These are phyloP conservation scores for Pocillopora damicornis DNA, from an alignment of 64 coral and sea anemone genomes.

Conservation along the genomic window DNA sequence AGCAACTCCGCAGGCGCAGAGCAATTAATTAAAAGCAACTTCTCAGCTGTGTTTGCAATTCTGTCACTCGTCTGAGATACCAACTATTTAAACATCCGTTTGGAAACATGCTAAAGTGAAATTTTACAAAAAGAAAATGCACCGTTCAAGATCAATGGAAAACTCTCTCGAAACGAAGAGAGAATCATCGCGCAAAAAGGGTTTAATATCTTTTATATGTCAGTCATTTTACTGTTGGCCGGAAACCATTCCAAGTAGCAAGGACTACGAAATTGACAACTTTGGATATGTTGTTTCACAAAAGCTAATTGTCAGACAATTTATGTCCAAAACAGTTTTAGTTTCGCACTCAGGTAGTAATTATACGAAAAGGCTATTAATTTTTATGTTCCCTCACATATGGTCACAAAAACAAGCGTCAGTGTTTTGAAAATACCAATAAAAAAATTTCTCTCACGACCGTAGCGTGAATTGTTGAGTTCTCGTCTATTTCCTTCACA, in stretches of 20 bases:
- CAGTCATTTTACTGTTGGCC: neutral
- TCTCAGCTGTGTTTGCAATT: conserved; percentile 88
- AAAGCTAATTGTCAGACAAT: conserved; percentile 33
- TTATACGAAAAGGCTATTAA: conserved; percentile 39
- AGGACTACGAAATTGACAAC: conserved; percentile 18
- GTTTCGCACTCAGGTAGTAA: conserved; percentile 28
- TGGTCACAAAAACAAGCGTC: neutral
- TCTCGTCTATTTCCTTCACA: conserved; percentile 1
- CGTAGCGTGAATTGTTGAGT: neutral
- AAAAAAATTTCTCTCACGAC: neutral
- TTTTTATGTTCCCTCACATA: conserved; percentile 34
- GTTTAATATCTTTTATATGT: neutral
- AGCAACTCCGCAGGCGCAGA: conserved; percentile 14
- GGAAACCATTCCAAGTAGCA: neutral
- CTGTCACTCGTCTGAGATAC: conserved; percentile 77
- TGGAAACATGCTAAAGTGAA: conserved; percentile 49
- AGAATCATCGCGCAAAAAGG: neutral
- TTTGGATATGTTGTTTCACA: conserved; percentile 22
- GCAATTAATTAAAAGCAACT: conserved; percentile 74
- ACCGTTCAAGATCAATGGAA: neutral
- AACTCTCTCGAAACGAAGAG: neutral
- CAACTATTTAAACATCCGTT: conserved; percentile 91
- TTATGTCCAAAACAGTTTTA: conserved; percentile 34
- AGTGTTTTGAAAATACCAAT: neutral
- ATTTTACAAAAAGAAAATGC: conserved; percentile 70